A percentile compares a stretch with the other conserved stretches of the same genome.
Conservation (phyloP, 2,113 vertebrate species). For the Alethe diademata region DNA sequence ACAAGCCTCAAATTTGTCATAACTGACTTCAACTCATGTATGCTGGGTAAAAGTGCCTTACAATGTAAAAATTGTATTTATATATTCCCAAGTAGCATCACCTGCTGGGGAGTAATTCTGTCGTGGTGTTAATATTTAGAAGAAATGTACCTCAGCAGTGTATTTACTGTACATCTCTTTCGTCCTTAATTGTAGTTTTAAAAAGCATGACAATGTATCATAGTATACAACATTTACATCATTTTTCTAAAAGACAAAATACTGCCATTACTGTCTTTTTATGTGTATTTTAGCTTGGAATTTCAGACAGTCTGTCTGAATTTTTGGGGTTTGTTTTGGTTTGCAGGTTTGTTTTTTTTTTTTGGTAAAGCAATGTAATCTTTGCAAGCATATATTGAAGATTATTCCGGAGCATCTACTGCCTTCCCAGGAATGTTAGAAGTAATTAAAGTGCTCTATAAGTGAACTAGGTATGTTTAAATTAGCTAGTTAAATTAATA, state of each 20-base stretch:
- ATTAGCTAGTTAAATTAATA: constrained; percentile 66
- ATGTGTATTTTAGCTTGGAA: constrained; percentile 76
- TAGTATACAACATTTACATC: constrained; percentile 79
- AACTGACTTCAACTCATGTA: constrained; percentile 69
- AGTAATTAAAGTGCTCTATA: constrained; percentile 73
- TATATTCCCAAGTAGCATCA: constrained; percentile 79
- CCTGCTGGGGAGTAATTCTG: constrained; percentile 76
- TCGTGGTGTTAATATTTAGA: constrained; percentile 78
- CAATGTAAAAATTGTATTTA: constrained; percentile 81
- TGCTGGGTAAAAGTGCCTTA: constrained; percentile 85
- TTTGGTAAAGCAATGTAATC: constrained; percentile 69
- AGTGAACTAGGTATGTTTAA: constrained; percentile 73
- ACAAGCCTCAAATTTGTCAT: constrained; percentile 57
- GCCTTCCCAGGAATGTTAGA: constrained; percentile 77
- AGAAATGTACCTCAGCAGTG: constrained; percentile 78
- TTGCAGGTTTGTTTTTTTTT: background rate
- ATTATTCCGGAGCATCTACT: constrained; percentile 78
- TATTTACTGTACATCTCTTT: constrained; percentile 81
- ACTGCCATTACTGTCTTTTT: constrained; percentile 75
- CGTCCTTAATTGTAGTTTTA: constrained; percentile 78
- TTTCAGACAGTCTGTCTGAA: constrained; percentile 60
- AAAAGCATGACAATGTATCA: constrained; percentile 82
- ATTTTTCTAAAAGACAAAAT: constrained; percentile 71
- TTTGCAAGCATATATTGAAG: constrained; percentile 76
- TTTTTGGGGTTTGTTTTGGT: background rate